Conservation (phyloP, 2,797 vertebrate species). For the Eulemur mongoz region DNA sequence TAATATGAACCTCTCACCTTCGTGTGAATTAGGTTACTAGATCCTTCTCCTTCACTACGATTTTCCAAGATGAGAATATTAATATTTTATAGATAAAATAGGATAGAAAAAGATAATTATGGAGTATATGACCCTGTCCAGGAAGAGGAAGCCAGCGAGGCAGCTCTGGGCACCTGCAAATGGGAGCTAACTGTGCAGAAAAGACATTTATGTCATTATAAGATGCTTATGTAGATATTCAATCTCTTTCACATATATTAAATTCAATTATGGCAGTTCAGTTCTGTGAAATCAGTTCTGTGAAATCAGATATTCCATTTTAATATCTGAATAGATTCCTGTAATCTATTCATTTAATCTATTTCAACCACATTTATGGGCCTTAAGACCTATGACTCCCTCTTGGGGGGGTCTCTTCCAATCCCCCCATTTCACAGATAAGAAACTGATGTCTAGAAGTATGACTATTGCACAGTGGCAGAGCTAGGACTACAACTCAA, state of each 20-base stretch:
- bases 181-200: background rate
- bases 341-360: background rate
- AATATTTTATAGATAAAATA: constrained; percentile 54
- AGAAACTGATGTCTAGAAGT: background rate
- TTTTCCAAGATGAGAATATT: background rate
- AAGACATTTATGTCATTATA: background rate
- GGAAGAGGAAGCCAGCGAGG: background rate
- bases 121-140: background rate
- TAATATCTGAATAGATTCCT: background rate
- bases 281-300: background rate
- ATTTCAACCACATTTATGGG: background rate
- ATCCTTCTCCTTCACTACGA: background rate
- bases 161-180: background rate
- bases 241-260: background rate
- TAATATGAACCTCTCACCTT: constrained; percentile 45
- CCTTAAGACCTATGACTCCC: background rate
- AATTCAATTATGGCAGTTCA: constrained; percentile 6
- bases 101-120: background rate
- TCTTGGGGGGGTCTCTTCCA: background rate
- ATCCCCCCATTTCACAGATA: background rate
- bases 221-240: background rate
- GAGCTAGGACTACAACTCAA: background rate
- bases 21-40: constrained; percentile 12
- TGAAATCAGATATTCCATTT: background rate
- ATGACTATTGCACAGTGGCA: background rate